Base-by-base conservation (phyloP, 2,797 vertebrate genomes). In the Acanthiza pusilla region DNA sequence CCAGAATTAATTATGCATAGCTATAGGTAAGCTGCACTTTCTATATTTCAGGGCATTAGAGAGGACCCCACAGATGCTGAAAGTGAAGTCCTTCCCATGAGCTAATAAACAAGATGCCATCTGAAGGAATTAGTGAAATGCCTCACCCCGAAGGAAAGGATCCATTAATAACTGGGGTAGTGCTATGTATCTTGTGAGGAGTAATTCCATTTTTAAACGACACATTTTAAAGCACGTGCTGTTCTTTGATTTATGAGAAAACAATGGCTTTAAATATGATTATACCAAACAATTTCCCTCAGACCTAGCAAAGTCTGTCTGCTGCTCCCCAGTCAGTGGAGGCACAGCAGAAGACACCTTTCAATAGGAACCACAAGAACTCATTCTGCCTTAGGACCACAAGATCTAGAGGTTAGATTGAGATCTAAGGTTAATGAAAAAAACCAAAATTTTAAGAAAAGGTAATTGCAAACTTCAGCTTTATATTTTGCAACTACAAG, bases 221-320 rank as follows among this genome's bases (percentile, higher is more conserved):
- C 57, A 88, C 79, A 72, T 86, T 94, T 94, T 91, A 91, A 74
- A 82, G 66, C n/a, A 89, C 13, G 20, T 82, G 57, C 29, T 91
- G 45, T 36, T 90, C 43, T 91, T 88, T 86, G 81, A 85, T 88
- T 95, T 94, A n/a, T 51, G 89, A 82, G 73, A 82, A 87, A 91
- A 70, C 51, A 74, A 43, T 13, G 26, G 13, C 47, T 36, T 62
- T 47, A 48, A 55, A 78, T 17, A 34, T 3, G 9, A 7, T 19
- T 48, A 14, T 7, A 50, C 8, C 30, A 30, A 62, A 34, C 3
- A 47, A 6, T 66, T 62, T 86, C 53, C 18, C 47, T 48, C 9
- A 32, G 18, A 34, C 17, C 7, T 10, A n/a, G 23, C 30, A 40
- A 57, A 80, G 36, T 13, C 3, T 50, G 32, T 6, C n/a, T 76